Base-by-base conservation (phyloP, 2,888 invertebrate genomes). In the Eutolmus rufibarbis region DNA sequence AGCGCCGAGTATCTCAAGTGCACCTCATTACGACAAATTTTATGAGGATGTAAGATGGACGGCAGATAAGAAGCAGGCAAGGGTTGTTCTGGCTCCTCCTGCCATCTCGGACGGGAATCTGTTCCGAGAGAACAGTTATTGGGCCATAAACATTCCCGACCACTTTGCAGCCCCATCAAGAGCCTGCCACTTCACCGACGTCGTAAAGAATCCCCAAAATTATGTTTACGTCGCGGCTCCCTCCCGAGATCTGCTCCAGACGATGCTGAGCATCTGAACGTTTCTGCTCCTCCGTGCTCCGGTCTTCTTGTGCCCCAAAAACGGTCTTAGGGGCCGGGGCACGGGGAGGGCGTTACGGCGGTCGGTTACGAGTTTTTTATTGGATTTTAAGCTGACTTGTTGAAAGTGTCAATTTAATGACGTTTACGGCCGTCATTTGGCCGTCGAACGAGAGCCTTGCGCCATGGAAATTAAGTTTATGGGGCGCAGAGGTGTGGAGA, bases 361-460 rank as follows among this genome's bases (percentile, higher is more conserved):
- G 34, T 28, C 37, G 57, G 84, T 84, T 84, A 84, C 84, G 84
- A 84, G 57, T 84, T 84, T 84, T 84, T 84, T 84, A 84, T 84
- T 84, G 66, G 84, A 37, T 57, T 84, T 57, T 84, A 74, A 84
- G 84, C 28, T 66, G 66, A 84, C 84, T 84, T 84, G 84, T 84
- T 84, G 84, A 84, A 84, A 66, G 84, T 84, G 84, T 84, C 84
- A 84, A 84, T 84, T 84, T 84, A 84, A 84, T 84, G 84, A 74
- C 84, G 66, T 74, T 84, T 84, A 84, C 57, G 84, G 40, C 37
- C 74, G 43, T 66, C 43, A 51, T 84, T 66, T 23, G 66, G 84
- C 19, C 37, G 74, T 66, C 31, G 40, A 84, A 84, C 37, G 84
- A 84, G 84, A 84, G 74, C 37, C 57, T 84, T 84, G 57, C 66